Evolutionary conservation across 2,113 vertebrate genomes (phyloP).

Genomic region (Aspiorhynchus laticeps): DNA sequence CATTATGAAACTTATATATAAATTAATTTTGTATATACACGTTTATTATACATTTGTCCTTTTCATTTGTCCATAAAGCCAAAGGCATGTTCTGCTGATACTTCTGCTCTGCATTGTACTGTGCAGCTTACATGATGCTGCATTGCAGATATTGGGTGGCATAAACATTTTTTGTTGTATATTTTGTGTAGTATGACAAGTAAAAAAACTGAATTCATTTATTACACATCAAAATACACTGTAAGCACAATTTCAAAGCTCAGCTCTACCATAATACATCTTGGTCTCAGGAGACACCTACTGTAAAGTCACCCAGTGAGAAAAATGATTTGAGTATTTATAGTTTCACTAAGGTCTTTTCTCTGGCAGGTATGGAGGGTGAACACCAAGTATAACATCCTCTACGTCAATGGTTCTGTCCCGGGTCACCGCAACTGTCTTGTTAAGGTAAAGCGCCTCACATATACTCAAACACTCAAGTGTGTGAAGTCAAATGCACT

Average conservation of each 20-base stretch:
- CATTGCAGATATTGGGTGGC: slow-evolving; percentile 8
- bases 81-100: not conserved
- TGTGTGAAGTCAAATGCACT: not conserved
- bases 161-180: not conserved
- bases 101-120: not conserved
- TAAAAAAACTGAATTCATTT: no score
- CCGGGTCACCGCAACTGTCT: slow-evolving; percentile 93
- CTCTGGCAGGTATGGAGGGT: slow-evolving; percentile 90
- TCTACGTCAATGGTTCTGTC: slow-evolving; percentile 91
- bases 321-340: not conserved
- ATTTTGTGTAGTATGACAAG: not conserved
- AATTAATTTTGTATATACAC: no score
- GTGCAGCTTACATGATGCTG: not conserved
- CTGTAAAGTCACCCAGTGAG: slow-evolving; percentile 1
- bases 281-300: not conserved
- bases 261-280: not conserved
- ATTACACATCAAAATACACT: not conserved
- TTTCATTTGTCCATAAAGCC: not conserved
- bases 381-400: slow-evolving; percentile 89
- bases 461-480: slow-evolving; percentile 1
- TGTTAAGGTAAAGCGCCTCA: slow-evolving; percentile 84
- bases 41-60: no score
- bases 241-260: not conserved
- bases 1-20: not conserved
- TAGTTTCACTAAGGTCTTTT: not conserved